phyloP scores from a whole-genome alignment of 2,797 vertebrate genomes.

The Coregonus suidteri region DNA sequence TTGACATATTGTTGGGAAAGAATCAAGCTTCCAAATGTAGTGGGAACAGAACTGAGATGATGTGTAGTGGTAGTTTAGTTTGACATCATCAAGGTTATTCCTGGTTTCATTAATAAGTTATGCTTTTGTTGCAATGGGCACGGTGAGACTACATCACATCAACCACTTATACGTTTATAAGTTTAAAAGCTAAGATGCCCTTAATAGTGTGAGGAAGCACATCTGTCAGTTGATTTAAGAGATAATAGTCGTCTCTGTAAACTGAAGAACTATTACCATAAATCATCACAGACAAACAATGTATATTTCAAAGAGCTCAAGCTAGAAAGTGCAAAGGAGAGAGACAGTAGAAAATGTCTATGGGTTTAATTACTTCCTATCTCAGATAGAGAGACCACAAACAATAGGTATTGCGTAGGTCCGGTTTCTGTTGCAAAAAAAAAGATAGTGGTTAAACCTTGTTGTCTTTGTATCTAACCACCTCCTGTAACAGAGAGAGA shows the following conservation, averaged over 20 bases:
- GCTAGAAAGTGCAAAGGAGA: background rate
- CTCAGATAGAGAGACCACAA: background rate
- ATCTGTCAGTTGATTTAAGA: background rate
- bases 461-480: background rate
- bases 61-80: background rate
- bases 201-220: background rate
- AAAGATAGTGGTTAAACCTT: background rate
- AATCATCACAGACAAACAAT: too few species aligned
- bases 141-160: background rate
- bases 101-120: background rate
- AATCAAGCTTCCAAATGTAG: background rate
- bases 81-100: background rate
- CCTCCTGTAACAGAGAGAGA: slow-evolving; percentile 4
- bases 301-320: background rate
- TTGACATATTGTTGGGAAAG: background rate
- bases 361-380: background rate
- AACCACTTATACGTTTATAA: background rate
- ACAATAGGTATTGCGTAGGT: background rate
- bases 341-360: background rate
- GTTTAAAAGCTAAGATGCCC: background rate
- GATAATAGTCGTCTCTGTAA: background rate
- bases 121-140: background rate
- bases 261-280: background rate
- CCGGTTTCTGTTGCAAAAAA: slow-evolving; percentile 8
- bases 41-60: background rate